Percentiles rank a stretch among this genome's conserved stretches.
These are phyloP conservation scores for Xenopus laevis DNA, from an alignment of 2,113 vertebrate genomes.

Conservation along the genomic window DNA sequence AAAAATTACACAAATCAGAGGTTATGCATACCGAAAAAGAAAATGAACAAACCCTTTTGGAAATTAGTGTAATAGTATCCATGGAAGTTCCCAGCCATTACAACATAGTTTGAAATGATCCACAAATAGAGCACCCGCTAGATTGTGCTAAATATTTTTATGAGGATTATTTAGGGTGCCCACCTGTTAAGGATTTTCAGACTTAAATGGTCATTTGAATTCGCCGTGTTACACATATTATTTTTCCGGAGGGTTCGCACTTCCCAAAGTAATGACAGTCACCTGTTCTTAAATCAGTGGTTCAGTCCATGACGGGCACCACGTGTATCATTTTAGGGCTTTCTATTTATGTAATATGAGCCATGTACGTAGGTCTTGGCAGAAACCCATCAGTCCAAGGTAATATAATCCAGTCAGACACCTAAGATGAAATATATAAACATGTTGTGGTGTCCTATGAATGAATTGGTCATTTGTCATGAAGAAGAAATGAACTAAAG, in stretches of 20 bases:
- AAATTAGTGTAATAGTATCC: conserved; percentile 15
- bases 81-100: conserved; percentile 8
- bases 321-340: neutral
- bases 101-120: conserved; percentile 10
- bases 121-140: conserved; percentile 12
- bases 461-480: neutral
- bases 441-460: neutral
- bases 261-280: neutral
- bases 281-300: neutral
- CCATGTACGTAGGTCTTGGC: neutral
- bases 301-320: neutral
- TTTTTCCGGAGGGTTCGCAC: neutral
- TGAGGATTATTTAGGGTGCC: conserved; percentile 20
- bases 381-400: neutral
- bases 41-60: neutral
- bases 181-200: conserved; percentile 3
- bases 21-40: too few species aligned
- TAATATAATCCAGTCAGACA: neutral
- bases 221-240: neutral
- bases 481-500: too few species aligned
- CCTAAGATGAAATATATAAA: neutral
- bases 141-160: conserved; percentile 7
- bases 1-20: too few species aligned
- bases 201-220: too few species aligned
- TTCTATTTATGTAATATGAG: neutral